Conservation (phyloP, 2,113 vertebrate species). For the Fulica atra region DNA sequence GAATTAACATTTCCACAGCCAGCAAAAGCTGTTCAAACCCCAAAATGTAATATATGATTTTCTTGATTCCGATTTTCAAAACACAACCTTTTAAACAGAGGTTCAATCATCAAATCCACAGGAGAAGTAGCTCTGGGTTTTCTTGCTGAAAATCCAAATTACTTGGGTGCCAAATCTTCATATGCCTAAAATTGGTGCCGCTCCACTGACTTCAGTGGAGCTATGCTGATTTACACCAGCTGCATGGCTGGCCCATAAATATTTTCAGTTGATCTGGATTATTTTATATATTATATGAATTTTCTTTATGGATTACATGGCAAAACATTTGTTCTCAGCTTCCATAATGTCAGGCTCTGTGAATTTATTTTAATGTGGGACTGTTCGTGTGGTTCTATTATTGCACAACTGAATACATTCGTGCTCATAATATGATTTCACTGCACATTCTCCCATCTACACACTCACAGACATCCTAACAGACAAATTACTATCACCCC, state of each 20-base stretch:
- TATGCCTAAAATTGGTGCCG: constrained; percentile 2
- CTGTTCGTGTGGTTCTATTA: background rate
- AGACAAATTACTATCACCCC: background rate
- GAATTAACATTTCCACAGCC: constrained; percentile 61
- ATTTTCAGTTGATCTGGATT: constrained; percentile 65
- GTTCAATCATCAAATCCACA: constrained; percentile 67
- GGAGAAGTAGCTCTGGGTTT: constrained; percentile 65
- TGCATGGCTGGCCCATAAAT: constrained; percentile 49
- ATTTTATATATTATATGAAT: constrained; percentile 57
- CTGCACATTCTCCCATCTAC: background rate
- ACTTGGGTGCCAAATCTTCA: constrained; percentile 54
- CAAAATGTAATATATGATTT: constrained; percentile 33
- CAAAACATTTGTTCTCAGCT: constrained; percentile 60
- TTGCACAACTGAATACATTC: background rate
- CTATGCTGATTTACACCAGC: constrained; percentile 64
- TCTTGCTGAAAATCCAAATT: constrained; percentile 59
- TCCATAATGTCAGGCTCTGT: constrained; percentile 30
- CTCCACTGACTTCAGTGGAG: constrained; percentile 5
- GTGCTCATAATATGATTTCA: background rate
- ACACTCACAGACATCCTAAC: background rate
- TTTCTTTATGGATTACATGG: constrained; percentile 61
- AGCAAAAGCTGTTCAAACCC: constrained; percentile 48
- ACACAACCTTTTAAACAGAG: constrained; percentile 57
- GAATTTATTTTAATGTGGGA: constrained; percentile 43
- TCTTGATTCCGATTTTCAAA: constrained; percentile 55